Conservation (phyloP, 2,888 invertebrate species). For the Stegana nigrithorax region DNA sequence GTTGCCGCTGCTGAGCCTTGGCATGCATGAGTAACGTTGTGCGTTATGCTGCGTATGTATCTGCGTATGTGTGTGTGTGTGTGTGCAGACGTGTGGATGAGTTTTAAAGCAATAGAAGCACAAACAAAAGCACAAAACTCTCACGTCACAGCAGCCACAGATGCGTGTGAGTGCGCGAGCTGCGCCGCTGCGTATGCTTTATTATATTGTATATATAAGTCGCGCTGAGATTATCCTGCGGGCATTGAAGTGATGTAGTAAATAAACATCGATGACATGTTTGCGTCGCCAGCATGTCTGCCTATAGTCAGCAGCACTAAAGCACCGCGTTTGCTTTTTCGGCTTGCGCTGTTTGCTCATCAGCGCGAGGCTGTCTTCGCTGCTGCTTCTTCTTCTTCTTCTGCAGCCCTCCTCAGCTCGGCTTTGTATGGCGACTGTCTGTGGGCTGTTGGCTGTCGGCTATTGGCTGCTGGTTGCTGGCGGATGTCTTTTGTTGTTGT, state of each 20-base stretch:
- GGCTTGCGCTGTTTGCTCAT: constrained; percentile 5
- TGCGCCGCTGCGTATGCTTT: constrained; percentile 37
- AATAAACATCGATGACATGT: constrained; percentile 55
- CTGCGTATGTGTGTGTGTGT: constrained; percentile 1
- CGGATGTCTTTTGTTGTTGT: too few relatives aligned
- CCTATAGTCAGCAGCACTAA: constrained; percentile 29
- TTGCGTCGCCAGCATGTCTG: constrained; percentile 59
- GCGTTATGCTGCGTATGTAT: constrained; percentile 24
- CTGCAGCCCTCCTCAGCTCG: too few relatives aligned
- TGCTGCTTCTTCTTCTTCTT: too few relatives aligned
- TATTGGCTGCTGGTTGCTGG: too few relatives aligned
- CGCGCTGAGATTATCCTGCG: constrained; percentile 53
- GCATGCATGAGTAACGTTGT: constrained; percentile 18
- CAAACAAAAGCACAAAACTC: too few relatives aligned
- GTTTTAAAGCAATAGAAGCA: too few relatives aligned
- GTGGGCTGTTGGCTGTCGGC: too few relatives aligned
- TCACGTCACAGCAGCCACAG: too few relatives aligned
- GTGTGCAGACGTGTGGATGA: not conserved
- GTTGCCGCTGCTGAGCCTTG: constrained; percentile 18
- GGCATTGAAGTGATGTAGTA: constrained; percentile 49
- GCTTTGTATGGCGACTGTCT: too few relatives aligned
- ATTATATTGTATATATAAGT: too few relatives aligned
- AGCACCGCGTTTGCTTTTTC: constrained; percentile 21
- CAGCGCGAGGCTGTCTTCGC: not conserved
- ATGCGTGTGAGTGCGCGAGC: constrained; percentile 13